These are phyloP conservation scores for Pristionchus mayeri DNA, from an alignment of 2,888 invertebrate genomes.

Conservation along the genomic window DNA sequence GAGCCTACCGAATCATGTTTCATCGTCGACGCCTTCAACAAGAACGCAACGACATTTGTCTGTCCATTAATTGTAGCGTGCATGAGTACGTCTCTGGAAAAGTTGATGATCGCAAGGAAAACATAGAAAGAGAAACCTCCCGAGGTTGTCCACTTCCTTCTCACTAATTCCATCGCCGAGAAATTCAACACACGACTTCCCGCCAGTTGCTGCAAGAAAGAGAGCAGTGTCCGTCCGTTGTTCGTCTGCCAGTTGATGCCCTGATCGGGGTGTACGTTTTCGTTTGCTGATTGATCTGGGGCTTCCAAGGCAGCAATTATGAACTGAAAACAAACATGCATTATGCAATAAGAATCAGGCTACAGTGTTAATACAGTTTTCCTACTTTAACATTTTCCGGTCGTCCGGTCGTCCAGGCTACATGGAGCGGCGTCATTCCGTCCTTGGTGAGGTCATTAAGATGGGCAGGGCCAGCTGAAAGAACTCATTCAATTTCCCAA, in stretches of 20 bases:
- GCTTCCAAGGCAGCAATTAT: not conserved
- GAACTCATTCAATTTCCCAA: not conserved
- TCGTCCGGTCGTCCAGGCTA: conserved; percentile 66
- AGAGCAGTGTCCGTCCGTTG: not conserved
- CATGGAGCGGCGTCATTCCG: conserved; percentile 66
- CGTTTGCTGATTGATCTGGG: not conserved
- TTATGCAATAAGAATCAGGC: too few relatives aligned
- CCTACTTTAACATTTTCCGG: conserved; percentile 58
- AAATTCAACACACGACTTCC: not conserved
- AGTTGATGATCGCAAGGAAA: too few relatives aligned
- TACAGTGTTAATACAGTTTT: too few relatives aligned
- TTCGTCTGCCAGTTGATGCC: conserved; percentile 6
- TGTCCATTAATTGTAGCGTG: conserved; percentile 80
- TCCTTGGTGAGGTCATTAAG: conserved; percentile 53
- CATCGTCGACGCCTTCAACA: conserved; percentile 57
- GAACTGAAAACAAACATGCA: not conserved
- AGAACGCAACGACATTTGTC: conserved; percentile 58
- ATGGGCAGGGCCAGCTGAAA: not conserved
- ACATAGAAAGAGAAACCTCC: not conserved
- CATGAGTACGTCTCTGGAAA: conserved; percentile 78
- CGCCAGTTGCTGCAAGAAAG: not conserved
- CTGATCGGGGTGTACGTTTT: not conserved
- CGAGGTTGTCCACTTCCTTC: not conserved
- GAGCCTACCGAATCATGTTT: conserved; percentile 37
- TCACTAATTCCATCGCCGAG: not conserved